Evolutionary conservation across 1,140 invertebrate genomes (phyloP), one percentile per base, ranked within the genome.

Genomic region (Drosophila biarmipes): DNA sequence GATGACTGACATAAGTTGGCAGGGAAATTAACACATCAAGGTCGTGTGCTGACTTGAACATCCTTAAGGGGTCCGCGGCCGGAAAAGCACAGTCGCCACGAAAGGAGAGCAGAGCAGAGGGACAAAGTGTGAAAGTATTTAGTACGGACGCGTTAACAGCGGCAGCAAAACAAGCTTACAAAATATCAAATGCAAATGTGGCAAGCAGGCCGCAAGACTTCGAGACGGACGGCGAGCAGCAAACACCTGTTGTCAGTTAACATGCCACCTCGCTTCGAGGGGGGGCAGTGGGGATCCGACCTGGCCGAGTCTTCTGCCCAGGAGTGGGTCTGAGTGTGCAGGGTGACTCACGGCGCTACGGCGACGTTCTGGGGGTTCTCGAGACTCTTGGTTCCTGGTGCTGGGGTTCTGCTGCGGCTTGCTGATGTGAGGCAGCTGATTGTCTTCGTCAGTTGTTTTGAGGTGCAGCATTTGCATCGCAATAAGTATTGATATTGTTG

Each of bases 1-100:
- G 34, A 46, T 55, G 49, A 34, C 62, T 45, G 35, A 27, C 42
- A 37, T 19, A 37, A 63, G 59, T 52, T 59, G 67, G 45, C 59
- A 67, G 59, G 74, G 67, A 90, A 90, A 90, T 90, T 90, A 90
- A 86, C 86, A 90, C 87, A 73, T 90, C 86, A 90, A 90, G 86
- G 86, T 90, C 86, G 76, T 74, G 56, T 67, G 63, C 67, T 54
- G 61, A 68, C 73, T 49, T 55, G 12, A 40, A 62, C 63, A 74
- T 77, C 63, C 73, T 55, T 63, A 71, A 72, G 55, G 58, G 42
- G 64, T 31, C 61, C 37, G 46, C 49, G 76, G 71, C 80, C 80
- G 80, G 80, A 84, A 84, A 53, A 80, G 68, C 72, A 78, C 80
- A 76, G 69, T 80, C 56, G 76, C 54, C 11, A 45, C 54, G 43